Percentiles rank a stretch among this genome's conserved stretches.
These are phyloP conservation scores for Hyperoodon ampullatus DNA, from an alignment of 2,113 vertebrate species.

Conservation along the genomic window DNA sequence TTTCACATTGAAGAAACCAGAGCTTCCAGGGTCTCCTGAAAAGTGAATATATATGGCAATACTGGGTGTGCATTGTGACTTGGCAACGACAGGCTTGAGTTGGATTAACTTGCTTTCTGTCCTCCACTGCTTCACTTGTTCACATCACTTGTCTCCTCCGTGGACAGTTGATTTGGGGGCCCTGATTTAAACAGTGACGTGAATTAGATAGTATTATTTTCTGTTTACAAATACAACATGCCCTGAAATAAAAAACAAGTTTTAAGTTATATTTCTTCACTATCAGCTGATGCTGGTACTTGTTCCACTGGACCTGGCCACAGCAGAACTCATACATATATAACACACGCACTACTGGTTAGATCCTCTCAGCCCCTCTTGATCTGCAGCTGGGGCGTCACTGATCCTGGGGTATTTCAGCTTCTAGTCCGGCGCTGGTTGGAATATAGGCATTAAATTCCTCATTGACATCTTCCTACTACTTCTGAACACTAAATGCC, in stretches of 20 bases:
- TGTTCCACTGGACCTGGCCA: not conserved
- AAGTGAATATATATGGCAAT: not conserved
- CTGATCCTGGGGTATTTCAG: not conserved
- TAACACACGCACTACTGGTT: fast-evolving
- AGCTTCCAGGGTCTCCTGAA: not conserved
- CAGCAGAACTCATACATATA: not conserved
- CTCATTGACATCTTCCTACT: not conserved
- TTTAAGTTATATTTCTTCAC: not conserved
- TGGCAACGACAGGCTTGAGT: not conserved
- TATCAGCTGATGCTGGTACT: not conserved
- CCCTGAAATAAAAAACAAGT: not conserved
- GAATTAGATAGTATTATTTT: not conserved
- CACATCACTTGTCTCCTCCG: not conserved
- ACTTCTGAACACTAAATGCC: not conserved
- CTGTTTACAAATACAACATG: not conserved
- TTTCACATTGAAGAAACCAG: not conserved
- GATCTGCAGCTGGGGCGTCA: not conserved
- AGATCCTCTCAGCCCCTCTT: not conserved
- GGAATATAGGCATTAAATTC: not conserved
- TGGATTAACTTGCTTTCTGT: not conserved
- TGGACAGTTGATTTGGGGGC: not conserved
- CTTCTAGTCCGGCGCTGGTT: not conserved
- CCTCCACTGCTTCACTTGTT: not conserved
- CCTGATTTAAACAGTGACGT: not conserved
- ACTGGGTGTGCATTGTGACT: not conserved